phyloP scores from a whole-genome alignment of 2,113 vertebrate genomes.

The Tragelaphus imberbis region DNA sequence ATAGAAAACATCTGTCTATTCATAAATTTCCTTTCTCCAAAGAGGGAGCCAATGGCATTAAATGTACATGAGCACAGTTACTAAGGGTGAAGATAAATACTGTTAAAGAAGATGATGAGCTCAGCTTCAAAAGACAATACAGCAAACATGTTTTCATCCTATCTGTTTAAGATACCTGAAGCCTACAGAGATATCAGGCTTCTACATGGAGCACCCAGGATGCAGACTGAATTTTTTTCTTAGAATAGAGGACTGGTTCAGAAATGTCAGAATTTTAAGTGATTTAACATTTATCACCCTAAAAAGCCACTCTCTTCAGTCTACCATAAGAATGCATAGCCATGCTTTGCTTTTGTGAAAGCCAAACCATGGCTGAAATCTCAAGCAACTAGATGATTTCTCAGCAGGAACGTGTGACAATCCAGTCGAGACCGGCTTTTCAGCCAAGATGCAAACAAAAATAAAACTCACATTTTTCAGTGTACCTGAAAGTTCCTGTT shows the following conservation, averaged over 20 bases:
- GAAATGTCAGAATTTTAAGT: background rate
- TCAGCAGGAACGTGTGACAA: background rate
- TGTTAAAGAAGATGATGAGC: background rate
- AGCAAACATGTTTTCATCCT: background rate
- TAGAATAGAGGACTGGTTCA: background rate
- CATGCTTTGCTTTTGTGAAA: background rate
- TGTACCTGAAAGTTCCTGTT: background rate
- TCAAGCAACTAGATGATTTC: background rate
- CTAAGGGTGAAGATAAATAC: background rate
- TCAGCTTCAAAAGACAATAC: background rate
- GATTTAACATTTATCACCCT: background rate
- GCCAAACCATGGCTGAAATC: background rate
- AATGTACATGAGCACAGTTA: background rate
- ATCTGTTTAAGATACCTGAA: background rate
- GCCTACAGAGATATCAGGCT: background rate
- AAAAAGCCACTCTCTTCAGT: background rate
- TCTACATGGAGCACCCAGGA: background rate
- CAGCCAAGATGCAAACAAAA: background rate
- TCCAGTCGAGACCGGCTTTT: background rate
- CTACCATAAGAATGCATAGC: background rate
- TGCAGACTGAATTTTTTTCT: background rate
- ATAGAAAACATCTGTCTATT: background rate
- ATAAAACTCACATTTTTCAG: background rate
- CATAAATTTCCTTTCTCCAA: background rate
- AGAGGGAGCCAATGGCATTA: background rate